Evolutionary conservation across 2,888 invertebrate genomes (phyloP).

Genomic region (Uropetala carovei): DNA sequence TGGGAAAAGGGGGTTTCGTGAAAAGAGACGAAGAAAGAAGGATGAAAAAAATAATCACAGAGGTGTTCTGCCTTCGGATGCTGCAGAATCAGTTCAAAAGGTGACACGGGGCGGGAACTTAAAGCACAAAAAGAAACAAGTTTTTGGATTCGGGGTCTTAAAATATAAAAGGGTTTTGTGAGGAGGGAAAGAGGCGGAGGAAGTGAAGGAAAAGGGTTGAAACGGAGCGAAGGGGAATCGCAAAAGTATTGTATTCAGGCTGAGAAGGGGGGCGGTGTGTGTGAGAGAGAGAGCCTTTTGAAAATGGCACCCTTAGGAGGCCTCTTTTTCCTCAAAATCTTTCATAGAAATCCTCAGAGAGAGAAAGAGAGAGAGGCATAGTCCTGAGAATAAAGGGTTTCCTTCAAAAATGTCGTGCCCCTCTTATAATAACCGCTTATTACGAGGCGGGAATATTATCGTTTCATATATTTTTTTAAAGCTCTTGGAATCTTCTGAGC

Average conservation of each 20-base stretch:
- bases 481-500: too few species aligned
- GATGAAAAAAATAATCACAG: background rate
- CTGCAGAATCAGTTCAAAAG: background rate
- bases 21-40: background rate
- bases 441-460: background rate
- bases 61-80: constrained; percentile 10
- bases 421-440: constrained; percentile 2
- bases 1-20: background rate
- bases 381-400: background rate
- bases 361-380: background rate
- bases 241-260: background rate
- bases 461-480: too few species aligned
- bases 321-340: background rate
- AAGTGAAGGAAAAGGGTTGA: constrained; percentile 16
- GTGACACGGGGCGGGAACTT: constrained; percentile 14
- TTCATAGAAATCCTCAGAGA: background rate
- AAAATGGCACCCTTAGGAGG: background rate
- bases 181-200: background rate
- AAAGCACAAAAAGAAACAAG: constrained; percentile 19
- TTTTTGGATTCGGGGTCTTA: background rate
- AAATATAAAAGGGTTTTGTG: background rate
- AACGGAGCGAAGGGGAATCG: background rate
- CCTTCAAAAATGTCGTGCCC: background rate
- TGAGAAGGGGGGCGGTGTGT: background rate
- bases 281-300: background rate